Conservation (phyloP, 2,888 invertebrate genomes). For the Xanthia icteritia region DNA sequence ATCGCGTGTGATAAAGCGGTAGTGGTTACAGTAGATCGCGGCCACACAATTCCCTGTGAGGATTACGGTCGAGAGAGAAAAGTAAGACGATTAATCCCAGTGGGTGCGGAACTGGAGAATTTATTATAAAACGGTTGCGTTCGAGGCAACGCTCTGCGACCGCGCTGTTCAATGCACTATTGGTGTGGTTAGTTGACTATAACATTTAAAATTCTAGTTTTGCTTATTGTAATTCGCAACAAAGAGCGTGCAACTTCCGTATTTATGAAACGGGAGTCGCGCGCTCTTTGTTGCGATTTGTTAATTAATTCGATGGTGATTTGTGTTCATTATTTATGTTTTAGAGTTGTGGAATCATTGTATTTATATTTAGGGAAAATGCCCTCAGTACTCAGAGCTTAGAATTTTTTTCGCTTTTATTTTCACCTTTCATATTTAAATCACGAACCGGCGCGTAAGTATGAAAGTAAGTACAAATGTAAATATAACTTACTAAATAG, state of each 20-base stretch:
- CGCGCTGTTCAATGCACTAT: slow-evolving; percentile 76
- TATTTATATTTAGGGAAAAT: neutral
- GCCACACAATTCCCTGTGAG: slow-evolving; percentile 87
- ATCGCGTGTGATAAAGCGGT: slow-evolving; percentile 73
- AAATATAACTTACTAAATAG: slow-evolving; percentile 62
- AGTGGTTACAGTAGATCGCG: slow-evolving; percentile 80
- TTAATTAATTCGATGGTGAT: slow-evolving; percentile 35
- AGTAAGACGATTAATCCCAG: slow-evolving; percentile 90
- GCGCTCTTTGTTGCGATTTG: slow-evolving; percentile 30
- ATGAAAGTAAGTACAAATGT: slow-evolving; percentile 51
- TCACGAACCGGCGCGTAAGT: slow-evolving; percentile 20
- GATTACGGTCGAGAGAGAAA: slow-evolving; percentile 87
- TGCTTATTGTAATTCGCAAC: slow-evolving; percentile 30
- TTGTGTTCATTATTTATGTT: slow-evolving; percentile 27
- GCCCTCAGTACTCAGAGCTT: neutral
- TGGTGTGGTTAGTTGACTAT: slow-evolving; percentile 72
- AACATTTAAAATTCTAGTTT: slow-evolving; percentile 62
- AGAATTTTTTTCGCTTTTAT: slow-evolving; percentile 23
- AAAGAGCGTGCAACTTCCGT: no score
- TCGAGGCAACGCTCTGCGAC: slow-evolving; percentile 71
- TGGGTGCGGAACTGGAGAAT: slow-evolving; percentile 84
- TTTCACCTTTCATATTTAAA: slow-evolving; percentile 35
- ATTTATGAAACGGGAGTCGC: slow-evolving; percentile 5
- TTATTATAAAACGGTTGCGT: slow-evolving; percentile 88
- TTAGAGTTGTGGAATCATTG: slow-evolving; percentile 7